Conservation (phyloP, 2,113 vertebrate species). For the Cyprinodon tularosa region DNA sequence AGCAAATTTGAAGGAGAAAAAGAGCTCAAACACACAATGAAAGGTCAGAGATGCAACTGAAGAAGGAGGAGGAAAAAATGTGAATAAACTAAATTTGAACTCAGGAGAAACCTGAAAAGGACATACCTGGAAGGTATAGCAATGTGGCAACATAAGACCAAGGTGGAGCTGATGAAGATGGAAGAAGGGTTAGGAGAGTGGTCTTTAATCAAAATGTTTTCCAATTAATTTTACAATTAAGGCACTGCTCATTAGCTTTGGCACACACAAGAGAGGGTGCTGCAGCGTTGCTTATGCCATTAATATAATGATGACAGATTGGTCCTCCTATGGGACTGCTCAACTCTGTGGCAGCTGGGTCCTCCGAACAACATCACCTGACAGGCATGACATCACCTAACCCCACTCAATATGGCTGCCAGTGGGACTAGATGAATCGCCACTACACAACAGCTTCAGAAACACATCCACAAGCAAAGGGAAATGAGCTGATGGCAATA, state of each 20-base stretch:
- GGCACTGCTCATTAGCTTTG: slow-evolving; percentile 76
- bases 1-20: slow-evolving; percentile 43
- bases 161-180: slow-evolving; percentile 66
- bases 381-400: slow-evolving; percentile 70
- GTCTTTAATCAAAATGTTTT: slow-evolving; percentile 83
- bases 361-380: slow-evolving; percentile 67
- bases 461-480: slow-evolving; percentile 28
- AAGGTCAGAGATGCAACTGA: slow-evolving; percentile 34
- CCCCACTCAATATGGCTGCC: slow-evolving; percentile 64
- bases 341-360: slow-evolving; percentile 69
- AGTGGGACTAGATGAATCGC: slow-evolving; percentile 30
- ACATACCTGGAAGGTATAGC: slow-evolving; percentile 14
- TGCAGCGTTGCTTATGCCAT: slow-evolving; percentile 71
- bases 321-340: slow-evolving; percentile 64
- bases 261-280: slow-evolving; percentile 76
- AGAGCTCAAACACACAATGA: slow-evolving; percentile 26
- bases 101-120: slow-evolving; percentile 7
- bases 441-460: slow-evolving; percentile 26
- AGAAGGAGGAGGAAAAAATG: slow-evolving; percentile 26
- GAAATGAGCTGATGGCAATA: slow-evolving; percentile 18
- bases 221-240: slow-evolving; percentile 83
- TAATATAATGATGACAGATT: slow-evolving; percentile 82
- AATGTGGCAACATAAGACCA: slow-evolving; percentile 8
- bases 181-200: slow-evolving; percentile 59
- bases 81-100: neutral